Evolutionary conservation across 1,140 invertebrate genomes (phyloP), one percentile per base, ranked within the genome.

Genomic region (Idris sp.): DNA sequence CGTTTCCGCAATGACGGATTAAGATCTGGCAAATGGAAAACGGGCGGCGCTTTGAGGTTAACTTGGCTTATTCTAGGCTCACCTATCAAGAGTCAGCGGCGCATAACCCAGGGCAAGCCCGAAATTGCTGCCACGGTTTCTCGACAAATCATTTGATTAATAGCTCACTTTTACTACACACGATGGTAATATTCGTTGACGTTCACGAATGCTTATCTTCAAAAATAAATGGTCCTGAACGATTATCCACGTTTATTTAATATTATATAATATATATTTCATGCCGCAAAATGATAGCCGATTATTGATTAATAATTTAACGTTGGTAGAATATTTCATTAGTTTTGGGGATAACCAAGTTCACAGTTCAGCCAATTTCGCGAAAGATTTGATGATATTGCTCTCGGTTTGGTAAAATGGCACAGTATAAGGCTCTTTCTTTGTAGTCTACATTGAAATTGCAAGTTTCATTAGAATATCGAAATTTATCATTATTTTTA

Each of bases 111-210:
- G 62, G 61, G 65, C 11, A 18, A 9, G 28, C 44, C 22, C 33
- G 15, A 51, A 65, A 58, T 65, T 68, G 26, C 48, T 10, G 25
- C 35, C 43, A 44, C 16, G 43, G 13, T 40, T 58, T 30, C 36
- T 9, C 44, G 68, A 64, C 40, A 64, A 73, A 64, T 73, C 43
- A 36, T 44, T 58, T 65, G 69, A 73, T 73, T 65, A 54, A 73
- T 65, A 41, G 51, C 31, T n/a, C 22, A 33, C 36, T 61, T 53
- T 53, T 54, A 35, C 15, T 38, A 36, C 36, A 30, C 26, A 9
- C 38, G 8, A 7, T 6, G 25, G 18, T 67, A 58, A 58, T 49
- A 28, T 58, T 58, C 44, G 43, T 9, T 36, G 28, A 49, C 35
- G 16, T 43, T 43, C 51, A 44, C 28, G 38, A 51, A 69, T 31